These are phyloP conservation scores for Hirundichthys speculiger DNA, from an alignment of 2,113 vertebrate species.

Conservation along the genomic window DNA sequence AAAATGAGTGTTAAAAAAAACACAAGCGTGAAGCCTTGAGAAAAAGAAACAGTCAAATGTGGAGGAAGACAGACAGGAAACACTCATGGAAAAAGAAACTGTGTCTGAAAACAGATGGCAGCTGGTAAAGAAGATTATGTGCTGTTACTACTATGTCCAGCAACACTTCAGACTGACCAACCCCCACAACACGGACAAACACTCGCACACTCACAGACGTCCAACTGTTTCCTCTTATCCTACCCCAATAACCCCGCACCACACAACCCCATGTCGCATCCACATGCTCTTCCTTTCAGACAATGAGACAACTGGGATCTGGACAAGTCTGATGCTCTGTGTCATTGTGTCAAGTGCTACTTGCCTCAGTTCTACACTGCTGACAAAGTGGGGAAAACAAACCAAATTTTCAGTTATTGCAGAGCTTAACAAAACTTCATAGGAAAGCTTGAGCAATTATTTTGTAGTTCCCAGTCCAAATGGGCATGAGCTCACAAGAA, in stretches of 20 bases:
- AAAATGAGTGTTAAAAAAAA: slow-evolving; percentile 12
- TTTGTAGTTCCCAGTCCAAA: too few relatives aligned
- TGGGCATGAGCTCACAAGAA: too few relatives aligned
- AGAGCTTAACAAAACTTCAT: background rate
- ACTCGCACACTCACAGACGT: slow-evolving; percentile 12
- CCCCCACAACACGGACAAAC: slow-evolving; percentile 25
- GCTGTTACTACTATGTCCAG: slow-evolving; percentile 51
- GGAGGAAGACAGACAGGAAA: slow-evolving; percentile 41
- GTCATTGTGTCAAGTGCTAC: background rate
- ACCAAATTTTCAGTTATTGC: background rate
- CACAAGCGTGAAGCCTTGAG: background rate
- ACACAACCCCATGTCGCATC: slow-evolving; percentile 9
- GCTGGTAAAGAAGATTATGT: slow-evolving; percentile 76
- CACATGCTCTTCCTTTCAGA: slow-evolving; percentile 13
- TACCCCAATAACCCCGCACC: background rate
- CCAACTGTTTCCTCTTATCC: slow-evolving; percentile 45
- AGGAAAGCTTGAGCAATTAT: too few relatives aligned
- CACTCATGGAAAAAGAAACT: slow-evolving; percentile 47
- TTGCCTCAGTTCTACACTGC: too few relatives aligned
- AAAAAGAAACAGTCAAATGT: slow-evolving; percentile 10
- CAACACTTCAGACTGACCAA: slow-evolving; percentile 54
- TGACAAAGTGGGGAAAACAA: background rate
- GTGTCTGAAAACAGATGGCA: slow-evolving; percentile 72
- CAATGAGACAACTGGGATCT: slow-evolving; percentile 6
- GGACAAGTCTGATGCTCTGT: background rate